Evolutionary conservation across 2,888 invertebrate genomes (phyloP), one percentile per base, ranked within the genome.

Genomic region (Tanaodytes sp.): DNA sequence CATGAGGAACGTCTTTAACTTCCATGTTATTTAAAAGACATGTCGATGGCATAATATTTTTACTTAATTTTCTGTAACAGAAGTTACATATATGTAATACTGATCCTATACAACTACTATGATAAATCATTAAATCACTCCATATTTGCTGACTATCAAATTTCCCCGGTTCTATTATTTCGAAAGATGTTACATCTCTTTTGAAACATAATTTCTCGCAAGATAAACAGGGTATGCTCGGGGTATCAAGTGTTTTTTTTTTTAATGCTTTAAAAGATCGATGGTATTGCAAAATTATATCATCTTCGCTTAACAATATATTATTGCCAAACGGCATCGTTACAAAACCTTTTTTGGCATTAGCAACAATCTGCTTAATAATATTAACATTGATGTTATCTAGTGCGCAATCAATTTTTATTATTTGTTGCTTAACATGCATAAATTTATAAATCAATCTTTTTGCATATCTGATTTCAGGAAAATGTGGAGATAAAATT

Each of bases 201-300:
- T 49, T 49, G 15, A 33, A 59, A 27, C 49, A 59, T 8, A 59
- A 42, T 49, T 42, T 59, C n/a, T 57, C 57, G 9, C 57, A 57
- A 3, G 57, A 57, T 15, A 58, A 1, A 15, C 52, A 61, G 3
- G 52, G 37, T 23, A 18, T 45, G 4, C 3, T 9, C 11, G 61
- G 52, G 30, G 45, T 36, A 20, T 64, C 64, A 0, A 57, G 14
- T 15, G 19, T 36, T 55, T 33, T 46, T 54, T 33, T 33, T 33
- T 15, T 37, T 6, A 14, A 37, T 3, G 37, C 37, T 37, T 15
- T 37, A 12, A 37, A 37, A 2, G 15, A 6, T n/a, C 15, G 37
- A 15, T 37, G 2, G 15, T 37, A 12, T n/a, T 5, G 3, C 5
- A 4, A 2, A n/a, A 37, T 37, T 1, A 37, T 15, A 14, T 15